These are phyloP conservation scores for Fissipunctia ypsillon DNA, from an alignment of 2,888 invertebrate genomes.

Conservation along the genomic window DNA sequence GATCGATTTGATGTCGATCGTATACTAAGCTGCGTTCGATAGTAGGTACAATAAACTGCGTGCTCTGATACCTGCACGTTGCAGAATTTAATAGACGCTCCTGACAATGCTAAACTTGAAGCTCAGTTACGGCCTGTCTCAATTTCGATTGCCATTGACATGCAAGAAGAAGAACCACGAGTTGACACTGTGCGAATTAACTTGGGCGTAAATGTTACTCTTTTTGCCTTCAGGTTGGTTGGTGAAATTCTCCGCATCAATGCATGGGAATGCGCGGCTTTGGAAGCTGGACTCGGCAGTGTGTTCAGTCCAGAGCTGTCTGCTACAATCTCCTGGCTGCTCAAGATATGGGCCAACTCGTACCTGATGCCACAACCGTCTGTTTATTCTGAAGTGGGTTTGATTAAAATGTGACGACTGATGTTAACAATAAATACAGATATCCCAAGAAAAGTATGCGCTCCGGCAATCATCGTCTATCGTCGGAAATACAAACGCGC, in stretches of 20 bases:
- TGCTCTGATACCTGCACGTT: background rate
- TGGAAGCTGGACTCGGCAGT: conserved; percentile 91
- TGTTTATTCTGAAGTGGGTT: conserved; percentile 81
- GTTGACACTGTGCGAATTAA: background rate
- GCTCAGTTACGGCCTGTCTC: background rate
- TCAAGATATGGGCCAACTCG: conserved; percentile 94
- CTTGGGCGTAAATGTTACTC: background rate
- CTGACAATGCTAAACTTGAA: background rate
- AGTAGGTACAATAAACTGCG: background rate
- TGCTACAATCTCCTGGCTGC: conserved; percentile 94
- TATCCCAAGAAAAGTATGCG: too few relatives aligned
- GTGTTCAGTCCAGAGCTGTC: conserved; percentile 95
- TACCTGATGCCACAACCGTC: conserved; percentile 91
- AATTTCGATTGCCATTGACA: too few relatives aligned
- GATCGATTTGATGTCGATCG: too few relatives aligned
- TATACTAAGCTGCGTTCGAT: background rate
- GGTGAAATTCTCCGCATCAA: conserved; percentile 93
- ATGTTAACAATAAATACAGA: background rate
- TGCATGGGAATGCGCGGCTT: conserved; percentile 93
- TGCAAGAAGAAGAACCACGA: background rate
- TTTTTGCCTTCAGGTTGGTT: conserved; percentile 89
- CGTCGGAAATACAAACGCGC: too few relatives aligned
- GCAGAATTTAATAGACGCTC: background rate
- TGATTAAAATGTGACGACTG: background rate
- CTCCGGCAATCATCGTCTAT: too few relatives aligned